Conservation (phyloP, 2,797 vertebrate species). For the Dipus sagitta region DNA sequence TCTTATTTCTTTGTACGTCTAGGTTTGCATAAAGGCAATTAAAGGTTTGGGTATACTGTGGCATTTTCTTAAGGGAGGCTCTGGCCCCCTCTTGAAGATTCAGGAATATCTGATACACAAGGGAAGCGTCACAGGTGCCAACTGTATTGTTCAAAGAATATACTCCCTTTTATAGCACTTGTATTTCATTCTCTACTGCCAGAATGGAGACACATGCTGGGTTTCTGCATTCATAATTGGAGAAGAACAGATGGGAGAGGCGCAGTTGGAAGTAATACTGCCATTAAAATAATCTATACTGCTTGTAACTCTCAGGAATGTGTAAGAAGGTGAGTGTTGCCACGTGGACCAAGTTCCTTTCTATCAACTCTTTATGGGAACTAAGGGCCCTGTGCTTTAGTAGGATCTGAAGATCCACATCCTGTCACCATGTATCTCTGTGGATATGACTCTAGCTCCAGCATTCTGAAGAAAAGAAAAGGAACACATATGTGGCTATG, state of each 20-base stretch:
- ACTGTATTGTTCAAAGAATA: slow-evolving; percentile 85
- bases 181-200: slow-evolving; percentile 89
- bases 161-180: slow-evolving; percentile 83
- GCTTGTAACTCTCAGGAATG: slow-evolving; percentile 85
- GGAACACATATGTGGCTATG: neutral
- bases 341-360: slow-evolving; percentile 31
- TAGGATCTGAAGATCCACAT: neutral
- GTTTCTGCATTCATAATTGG: slow-evolving; percentile 89
- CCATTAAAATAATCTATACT: slow-evolving; percentile 90
- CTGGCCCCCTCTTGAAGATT: slow-evolving; percentile 31
- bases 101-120: neutral
- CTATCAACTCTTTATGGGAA: neutral
- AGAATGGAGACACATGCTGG: slow-evolving; percentile 88
- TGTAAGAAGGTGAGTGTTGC: slow-evolving; percentile 78
- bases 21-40: neutral
- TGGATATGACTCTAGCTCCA: neutral
- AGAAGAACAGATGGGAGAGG: slow-evolving; percentile 88
- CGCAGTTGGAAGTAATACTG: slow-evolving; percentile 86
- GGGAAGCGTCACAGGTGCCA: slow-evolving; percentile 81
- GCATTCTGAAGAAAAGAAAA: neutral
- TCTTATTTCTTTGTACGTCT: slow-evolving; percentile 2
- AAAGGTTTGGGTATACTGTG: accelerated
- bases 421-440: neutral
- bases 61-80: slow-evolving; percentile 57
- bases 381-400: neutral